These are phyloP conservation scores for Nesoenas mayeri DNA, from an alignment of 2,113 vertebrate species.

Conservation along the genomic window DNA sequence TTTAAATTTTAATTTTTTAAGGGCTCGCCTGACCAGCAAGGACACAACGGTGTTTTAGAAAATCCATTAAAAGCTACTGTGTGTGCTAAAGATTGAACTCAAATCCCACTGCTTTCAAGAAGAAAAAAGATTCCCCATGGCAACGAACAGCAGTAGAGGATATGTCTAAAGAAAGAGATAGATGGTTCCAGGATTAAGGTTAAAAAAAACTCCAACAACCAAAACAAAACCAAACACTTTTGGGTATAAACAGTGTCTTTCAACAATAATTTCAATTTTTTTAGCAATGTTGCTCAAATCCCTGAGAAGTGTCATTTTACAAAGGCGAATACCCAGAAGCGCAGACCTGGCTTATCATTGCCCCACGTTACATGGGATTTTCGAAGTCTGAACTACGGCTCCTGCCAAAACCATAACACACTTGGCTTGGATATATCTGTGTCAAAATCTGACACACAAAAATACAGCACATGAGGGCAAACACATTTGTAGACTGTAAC, in stretches of 20 bases:
- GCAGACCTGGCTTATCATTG: not conserved
- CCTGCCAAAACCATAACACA: not conserved
- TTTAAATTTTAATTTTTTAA: not conserved
- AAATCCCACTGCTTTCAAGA: not conserved
- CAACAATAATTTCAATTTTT: not conserved
- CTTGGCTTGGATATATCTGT: not conserved
- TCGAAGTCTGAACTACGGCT: not conserved
- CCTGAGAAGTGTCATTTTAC: not conserved
- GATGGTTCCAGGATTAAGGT: not conserved
- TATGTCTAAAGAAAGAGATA: not conserved
- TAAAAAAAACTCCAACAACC: not conserved
- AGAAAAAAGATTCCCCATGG: too few species aligned
- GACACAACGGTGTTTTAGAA: not conserved
- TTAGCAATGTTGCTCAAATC: not conserved
- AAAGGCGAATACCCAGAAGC: not conserved
- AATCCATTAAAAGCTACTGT: not conserved
- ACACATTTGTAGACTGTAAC: not conserved
- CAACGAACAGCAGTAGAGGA: not conserved
- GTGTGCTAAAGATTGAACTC: not conserved
- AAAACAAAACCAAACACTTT: fast-evolving
- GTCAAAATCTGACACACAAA: not conserved
- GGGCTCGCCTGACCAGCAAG: not conserved
- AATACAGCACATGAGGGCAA: not conserved
- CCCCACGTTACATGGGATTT: not conserved
- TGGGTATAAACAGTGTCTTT: not conserved